Evolutionary conservation across 2,888 invertebrate species (phyloP).

Genomic region (Drosophila pseudotakahashii): DNA sequence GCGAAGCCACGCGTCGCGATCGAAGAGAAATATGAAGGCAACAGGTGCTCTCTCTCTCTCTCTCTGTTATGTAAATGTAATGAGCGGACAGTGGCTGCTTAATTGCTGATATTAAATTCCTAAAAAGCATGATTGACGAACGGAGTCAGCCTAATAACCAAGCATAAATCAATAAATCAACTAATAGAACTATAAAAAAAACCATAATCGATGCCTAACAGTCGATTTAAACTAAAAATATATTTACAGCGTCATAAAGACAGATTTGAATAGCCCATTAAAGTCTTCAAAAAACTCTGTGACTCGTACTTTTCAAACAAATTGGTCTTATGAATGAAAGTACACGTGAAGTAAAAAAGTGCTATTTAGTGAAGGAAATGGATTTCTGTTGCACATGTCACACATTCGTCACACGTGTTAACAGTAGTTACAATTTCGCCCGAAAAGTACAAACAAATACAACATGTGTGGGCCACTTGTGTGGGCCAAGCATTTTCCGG

Average conservation of each 20-base stretch:
- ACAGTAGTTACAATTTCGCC: constrained; percentile 3
- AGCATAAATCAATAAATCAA: constrained; percentile 12
- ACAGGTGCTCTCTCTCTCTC: constrained; percentile 51
- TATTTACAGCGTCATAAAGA: neutral
- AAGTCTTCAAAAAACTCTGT: neutral
- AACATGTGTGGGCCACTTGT: constrained; percentile 22
- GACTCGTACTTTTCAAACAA: neutral
- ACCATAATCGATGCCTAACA: neutral
- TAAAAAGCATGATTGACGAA: constrained; percentile 21
- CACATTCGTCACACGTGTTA: constrained; percentile 36
- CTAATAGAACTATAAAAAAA: constrained; percentile 17
- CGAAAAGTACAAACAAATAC: neutral
- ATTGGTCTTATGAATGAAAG: neutral
- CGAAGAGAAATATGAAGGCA: constrained; percentile 18
- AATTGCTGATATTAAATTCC: constrained; percentile 31
- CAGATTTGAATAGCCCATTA: too few relatives aligned
- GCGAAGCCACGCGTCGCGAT: constrained; percentile 24
- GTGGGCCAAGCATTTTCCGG: neutral
- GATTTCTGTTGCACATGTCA: constrained; percentile 6
- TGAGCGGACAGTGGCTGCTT: constrained; percentile 25
- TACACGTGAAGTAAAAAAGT: neutral
- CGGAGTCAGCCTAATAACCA: neutral
- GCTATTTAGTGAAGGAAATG: constrained; percentile 5
- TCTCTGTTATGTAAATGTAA: constrained; percentile 59
- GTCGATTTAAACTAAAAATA: neutral